Evolutionary conservation across 2,797 vertebrate species (phyloP).

Genomic region (Pagetopsis macropterus): DNA sequence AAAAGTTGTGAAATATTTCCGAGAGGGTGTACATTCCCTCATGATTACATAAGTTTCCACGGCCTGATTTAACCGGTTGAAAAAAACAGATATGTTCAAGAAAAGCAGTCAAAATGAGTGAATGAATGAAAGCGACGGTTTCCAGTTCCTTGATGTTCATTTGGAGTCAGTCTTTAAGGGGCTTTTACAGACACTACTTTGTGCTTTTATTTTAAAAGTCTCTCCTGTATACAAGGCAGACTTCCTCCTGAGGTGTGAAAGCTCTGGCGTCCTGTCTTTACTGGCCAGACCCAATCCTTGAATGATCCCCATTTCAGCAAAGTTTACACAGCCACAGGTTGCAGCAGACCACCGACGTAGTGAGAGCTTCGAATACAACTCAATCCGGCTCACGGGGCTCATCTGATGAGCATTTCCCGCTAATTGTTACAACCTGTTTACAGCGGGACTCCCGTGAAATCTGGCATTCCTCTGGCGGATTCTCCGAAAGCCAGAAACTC

Average conservation of each 20-base stretch:
- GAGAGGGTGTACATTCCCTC: conserved; percentile 41
- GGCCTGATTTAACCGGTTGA: conserved; percentile 32
- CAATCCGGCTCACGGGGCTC: neutral
- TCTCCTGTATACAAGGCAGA: conserved; percentile 13
- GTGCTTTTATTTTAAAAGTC: conserved; percentile 9
- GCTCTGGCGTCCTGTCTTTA: conserved; percentile 1
- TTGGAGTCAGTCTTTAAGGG: neutral
- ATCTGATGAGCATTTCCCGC: neutral
- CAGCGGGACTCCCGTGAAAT: neutral
- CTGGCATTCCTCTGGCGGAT: neutral
- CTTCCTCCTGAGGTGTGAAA: conserved; percentile 33
- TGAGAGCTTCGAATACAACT: neutral
- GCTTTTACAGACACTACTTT: conserved; percentile 3
- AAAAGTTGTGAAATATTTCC: conserved; percentile 50
- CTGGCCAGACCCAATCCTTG: neutral
- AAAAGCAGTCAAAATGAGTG: neutral
- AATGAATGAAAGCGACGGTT: conserved; percentile 5
- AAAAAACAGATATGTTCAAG: conserved; percentile 27
- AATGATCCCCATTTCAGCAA: neutral
- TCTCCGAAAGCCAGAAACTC: conserved; percentile 3
- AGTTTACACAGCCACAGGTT: neutral
- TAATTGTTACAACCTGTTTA: conserved; percentile 17
- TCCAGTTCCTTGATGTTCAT: conserved; percentile 16
- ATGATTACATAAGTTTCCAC: conserved; percentile 49
- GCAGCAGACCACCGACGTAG: neutral